Evolutionary conservation across 2,113 vertebrate genomes (phyloP).

Genomic region (Pantherophis guttatus): DNA sequence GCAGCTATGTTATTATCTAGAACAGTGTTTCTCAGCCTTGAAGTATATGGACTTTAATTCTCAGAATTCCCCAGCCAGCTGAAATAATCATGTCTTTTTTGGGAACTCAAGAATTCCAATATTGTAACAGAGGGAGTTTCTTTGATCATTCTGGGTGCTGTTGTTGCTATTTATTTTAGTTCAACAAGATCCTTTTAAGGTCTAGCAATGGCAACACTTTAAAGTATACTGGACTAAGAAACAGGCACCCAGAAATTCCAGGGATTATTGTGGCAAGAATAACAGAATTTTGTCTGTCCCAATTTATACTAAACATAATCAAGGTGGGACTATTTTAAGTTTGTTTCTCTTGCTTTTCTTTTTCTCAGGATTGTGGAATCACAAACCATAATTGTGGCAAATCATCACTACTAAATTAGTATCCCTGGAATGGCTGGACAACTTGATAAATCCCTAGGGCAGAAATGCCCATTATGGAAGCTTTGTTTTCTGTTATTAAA

Average conservation of each 20-base stretch:
- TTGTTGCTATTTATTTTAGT: background rate
- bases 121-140: background rate
- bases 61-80: background rate
- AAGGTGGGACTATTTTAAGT: background rate
- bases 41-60: background rate
- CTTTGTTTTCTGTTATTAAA: background rate
- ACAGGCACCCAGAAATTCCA: background rate
- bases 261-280: background rate
- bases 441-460: background rate
- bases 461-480: background rate
- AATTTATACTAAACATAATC: background rate
- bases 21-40: background rate
- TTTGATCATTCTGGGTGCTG: background rate
- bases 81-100: background rate
- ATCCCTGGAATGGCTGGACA: background rate
- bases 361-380: background rate
- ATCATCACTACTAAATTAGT: background rate
- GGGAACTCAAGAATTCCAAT: background rate
- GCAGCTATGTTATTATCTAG: background rate
- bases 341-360: background rate
- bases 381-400: background rate
- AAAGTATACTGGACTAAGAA: background rate
- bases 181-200: background rate
- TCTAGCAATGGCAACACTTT: background rate
- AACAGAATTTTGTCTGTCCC: background rate